Evolutionary conservation across 2,888 invertebrate genomes (phyloP).

Genomic region (Panzeria rudis): DNA sequence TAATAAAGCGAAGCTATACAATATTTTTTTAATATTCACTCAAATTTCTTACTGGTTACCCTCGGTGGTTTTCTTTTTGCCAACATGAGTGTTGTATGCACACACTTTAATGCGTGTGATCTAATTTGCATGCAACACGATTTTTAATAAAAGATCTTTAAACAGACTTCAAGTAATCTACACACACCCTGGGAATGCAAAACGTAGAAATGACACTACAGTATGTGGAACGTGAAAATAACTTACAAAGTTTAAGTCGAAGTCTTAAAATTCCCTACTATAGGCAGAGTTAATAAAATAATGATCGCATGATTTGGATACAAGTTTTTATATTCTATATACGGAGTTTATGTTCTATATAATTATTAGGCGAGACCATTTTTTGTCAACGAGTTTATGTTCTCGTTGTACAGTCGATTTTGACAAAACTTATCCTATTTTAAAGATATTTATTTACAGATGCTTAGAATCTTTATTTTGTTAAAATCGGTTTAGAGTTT

Average conservation of each 20-base stretch:
- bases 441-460: no score
- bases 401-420: no score
- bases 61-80: not conserved
- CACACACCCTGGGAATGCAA: constrained; percentile 46
- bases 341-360: not conserved
- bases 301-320: not conserved
- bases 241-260: not conserved
- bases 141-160: constrained; percentile 81
- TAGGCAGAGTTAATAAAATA: not conserved
- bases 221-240: constrained; percentile 24
- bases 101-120: constrained; percentile 74
- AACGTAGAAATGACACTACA: constrained; percentile 42
- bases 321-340: not conserved
- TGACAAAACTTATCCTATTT: no score
- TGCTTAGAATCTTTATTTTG: no score
- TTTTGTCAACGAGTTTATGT: no score
- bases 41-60: not conserved
- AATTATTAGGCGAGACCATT: no score
- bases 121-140: constrained; percentile 82
- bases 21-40: not conserved
- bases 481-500: no score
- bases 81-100: constrained; percentile 28
- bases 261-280: not conserved
- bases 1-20: no score
- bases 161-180: constrained; percentile 77